A percentile compares a stretch with the other conserved stretches of the same genome.
These are phyloP conservation scores for Drosophila colorata DNA, from an alignment of 2,888 invertebrate genomes.

Conservation along the genomic window DNA sequence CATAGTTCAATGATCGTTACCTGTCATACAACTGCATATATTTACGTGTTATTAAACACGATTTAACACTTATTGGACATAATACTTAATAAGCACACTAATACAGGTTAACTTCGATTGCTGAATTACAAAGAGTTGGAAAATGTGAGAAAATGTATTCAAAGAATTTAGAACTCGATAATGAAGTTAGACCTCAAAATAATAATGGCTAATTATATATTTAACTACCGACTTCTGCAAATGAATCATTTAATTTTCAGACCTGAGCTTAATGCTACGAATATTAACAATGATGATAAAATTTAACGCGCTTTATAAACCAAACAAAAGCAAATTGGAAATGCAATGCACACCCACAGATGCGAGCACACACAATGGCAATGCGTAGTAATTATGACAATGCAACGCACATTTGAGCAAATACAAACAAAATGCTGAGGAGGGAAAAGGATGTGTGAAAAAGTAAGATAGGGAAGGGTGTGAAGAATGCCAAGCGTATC, in stretches of 20 bases:
- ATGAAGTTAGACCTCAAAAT: no score
- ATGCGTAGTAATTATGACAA: slow-evolving; percentile 55
- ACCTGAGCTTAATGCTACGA: neutral
- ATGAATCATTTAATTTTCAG: neutral
- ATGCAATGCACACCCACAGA: slow-evolving; percentile 19
- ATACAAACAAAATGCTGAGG: slow-evolving; percentile 53
- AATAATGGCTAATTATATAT: neutral
- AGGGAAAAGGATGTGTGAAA: neutral
- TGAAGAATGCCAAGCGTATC: neutral
- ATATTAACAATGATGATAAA: slow-evolving; percentile 29
- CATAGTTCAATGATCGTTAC: no score
- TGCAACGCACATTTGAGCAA: slow-evolving; percentile 53
- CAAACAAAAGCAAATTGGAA: slow-evolving; percentile 49
- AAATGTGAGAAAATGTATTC: no score
- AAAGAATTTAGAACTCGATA: no score
- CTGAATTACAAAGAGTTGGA: no score
- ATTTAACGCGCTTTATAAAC: slow-evolving; percentile 51
- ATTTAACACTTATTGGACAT: no score
- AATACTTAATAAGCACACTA: no score
- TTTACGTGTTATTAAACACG: no score
- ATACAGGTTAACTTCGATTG: no score
- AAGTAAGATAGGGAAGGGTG: neutral
- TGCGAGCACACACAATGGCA: slow-evolving; percentile 5
- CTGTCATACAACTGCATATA: no score
- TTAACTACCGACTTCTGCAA: neutral